Percentiles rank a stretch among this genome's conserved stretches.
phyloP scores from a whole-genome alignment of 2,888 invertebrate genomes.

The Kuschelorhynchus macadamiae region DNA sequence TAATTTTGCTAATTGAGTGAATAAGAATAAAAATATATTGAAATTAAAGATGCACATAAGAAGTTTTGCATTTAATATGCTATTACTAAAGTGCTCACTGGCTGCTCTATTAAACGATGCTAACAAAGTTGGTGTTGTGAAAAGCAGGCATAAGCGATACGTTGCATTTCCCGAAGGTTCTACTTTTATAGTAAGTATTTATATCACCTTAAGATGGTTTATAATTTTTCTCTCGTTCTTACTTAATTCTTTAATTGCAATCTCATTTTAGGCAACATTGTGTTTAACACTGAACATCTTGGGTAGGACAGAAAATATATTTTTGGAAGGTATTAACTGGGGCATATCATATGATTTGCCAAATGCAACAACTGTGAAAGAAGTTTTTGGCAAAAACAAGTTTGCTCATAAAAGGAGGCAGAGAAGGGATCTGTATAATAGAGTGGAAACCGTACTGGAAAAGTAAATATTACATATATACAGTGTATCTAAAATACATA shows the following conservation, averaged over 20 bases:
- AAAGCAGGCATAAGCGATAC: constrained; percentile 72
- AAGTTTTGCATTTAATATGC: not conserved
- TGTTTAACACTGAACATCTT: constrained; percentile 73
- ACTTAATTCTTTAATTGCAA: no score
- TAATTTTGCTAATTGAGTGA: not conserved
- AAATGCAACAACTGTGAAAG: constrained; percentile 70
- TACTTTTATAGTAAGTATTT: constrained; percentile 76
- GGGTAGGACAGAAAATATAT: constrained; percentile 62
- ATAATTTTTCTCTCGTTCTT: no score
- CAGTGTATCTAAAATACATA: constrained; percentile 2
- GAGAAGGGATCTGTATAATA: constrained; percentile 78
- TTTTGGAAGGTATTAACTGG: constrained; percentile 80
- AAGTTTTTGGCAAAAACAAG: constrained; percentile 31
- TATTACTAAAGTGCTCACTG: not conserved
- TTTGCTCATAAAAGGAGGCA: constrained; percentile 69
- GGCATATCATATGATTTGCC: constrained; percentile 84
- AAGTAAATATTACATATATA: constrained; percentile 71
- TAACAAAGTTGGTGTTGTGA: not conserved
- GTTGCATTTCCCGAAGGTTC: constrained; percentile 81
- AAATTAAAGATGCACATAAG: not conserved
- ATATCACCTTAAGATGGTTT: no score
- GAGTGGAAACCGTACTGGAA: constrained; percentile 78
- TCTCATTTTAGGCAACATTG: constrained; percentile 70
- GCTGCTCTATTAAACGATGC: constrained; percentile 9
- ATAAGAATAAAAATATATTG: not conserved